Conservation (phyloP, 1,140 invertebrate genomes). For the Ruditapes philippinarum region DNA sequence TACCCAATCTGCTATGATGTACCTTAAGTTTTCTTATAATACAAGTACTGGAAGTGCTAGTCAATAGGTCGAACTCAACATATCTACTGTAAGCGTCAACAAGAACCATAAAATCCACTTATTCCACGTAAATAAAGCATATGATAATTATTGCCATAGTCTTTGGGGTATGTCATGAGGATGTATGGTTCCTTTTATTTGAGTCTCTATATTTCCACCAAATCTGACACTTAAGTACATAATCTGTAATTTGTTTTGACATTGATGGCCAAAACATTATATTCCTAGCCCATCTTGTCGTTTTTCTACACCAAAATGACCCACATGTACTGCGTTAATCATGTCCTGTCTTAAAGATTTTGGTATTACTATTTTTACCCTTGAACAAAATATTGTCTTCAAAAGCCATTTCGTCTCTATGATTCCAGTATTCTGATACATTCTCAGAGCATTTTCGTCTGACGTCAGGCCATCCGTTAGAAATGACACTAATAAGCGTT, state of each 20-base stretch:
- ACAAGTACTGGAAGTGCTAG: too few species aligned
- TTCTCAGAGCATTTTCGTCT: not conserved
- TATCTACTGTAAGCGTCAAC: slow-evolving; percentile 68
- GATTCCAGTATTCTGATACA: slow-evolving; percentile 64
- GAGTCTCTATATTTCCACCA: slow-evolving; percentile 55
- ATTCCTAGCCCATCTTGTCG: not conserved
- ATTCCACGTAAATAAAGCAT: slow-evolving; percentile 72
- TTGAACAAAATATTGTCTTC: slow-evolving; percentile 27
- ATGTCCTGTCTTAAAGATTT: slow-evolving; percentile 64
- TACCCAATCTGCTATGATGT: slow-evolving; percentile 71
- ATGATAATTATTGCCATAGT: slow-evolving; percentile 76
- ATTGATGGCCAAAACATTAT: slow-evolving; percentile 20
- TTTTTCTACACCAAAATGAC: slow-evolving; percentile 70
- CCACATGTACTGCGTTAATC: slow-evolving; percentile 77
- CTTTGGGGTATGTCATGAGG: slow-evolving; percentile 22
- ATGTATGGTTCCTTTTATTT: slow-evolving; percentile 51
- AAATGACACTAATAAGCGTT: not conserved
- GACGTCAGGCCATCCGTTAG: not conserved
- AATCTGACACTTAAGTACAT: slow-evolving; percentile 21
- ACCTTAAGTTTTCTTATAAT: too few species aligned
- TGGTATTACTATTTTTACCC: slow-evolving; percentile 59
- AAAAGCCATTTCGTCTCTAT: slow-evolving; percentile 54
- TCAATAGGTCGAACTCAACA: slow-evolving; percentile 64
- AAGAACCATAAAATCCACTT: slow-evolving; percentile 64
- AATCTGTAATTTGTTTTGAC: not conserved